These are phyloP conservation scores for Hormiphora californensis DNA, from an alignment of 37 sponge, comb jelly and placozoan genomes.

Conservation along the genomic window DNA sequence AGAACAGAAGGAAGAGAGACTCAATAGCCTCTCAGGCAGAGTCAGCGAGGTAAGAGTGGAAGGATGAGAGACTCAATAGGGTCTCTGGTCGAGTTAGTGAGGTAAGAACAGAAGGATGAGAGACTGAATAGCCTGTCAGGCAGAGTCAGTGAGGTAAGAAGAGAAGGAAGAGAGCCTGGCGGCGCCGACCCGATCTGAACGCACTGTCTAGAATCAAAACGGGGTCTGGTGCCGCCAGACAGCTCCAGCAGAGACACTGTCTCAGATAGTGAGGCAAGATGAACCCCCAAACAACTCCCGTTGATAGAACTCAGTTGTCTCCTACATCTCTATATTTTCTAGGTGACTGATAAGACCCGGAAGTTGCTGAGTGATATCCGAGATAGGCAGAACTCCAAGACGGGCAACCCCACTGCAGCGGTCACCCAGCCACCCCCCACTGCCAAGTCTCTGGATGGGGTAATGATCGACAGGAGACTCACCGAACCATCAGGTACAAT, in stretches of 20 bases:
- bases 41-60: not conserved
- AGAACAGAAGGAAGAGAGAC: no score
- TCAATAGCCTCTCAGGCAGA: not conserved
- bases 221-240: no score
- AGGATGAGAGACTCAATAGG: not conserved
- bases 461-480: conserved; percentile 6
- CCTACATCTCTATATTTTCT: no score
- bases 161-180: no score
- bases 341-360: not conserved
- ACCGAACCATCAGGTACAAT: not conserved
- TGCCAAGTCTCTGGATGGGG: not conserved
- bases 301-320: no score
- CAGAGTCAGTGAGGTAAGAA: not conserved
- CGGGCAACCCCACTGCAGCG: no score
- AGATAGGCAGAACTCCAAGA: conserved; percentile 10
- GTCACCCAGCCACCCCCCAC: not conserved
- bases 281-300: no score
- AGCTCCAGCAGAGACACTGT: no score
- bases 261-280: no score
- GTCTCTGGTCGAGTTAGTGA: not conserved
- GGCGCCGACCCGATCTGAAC: no score
- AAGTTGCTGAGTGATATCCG: not conserved
- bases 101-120: no score
- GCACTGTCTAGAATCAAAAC: no score
- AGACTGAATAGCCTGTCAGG: not conserved